Evolutionary conservation across 2,797 vertebrate genomes (phyloP), one percentile per base, ranked within the genome.

Genomic region (Podarcis lilfordi): DNA sequence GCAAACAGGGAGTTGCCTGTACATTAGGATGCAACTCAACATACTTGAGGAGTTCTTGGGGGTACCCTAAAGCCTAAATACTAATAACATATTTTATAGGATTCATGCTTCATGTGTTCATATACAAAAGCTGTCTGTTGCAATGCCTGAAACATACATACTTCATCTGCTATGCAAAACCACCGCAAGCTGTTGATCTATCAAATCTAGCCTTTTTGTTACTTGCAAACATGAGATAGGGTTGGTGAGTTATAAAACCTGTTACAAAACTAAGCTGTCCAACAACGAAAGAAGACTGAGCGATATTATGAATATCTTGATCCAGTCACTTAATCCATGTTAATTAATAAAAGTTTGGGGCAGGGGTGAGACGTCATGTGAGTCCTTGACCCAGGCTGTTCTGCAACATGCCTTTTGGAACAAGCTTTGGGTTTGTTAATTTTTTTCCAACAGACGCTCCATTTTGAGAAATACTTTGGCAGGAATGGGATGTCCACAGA

Each of bases 301-400:
- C 3, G 11, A n/a, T 77, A 76, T 35, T 72, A 23, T 45, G 76
- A 75, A 59, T 43, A 59, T 86, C 71, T 55, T 86, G 71, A 9
- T 89, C 32, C 32, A 7, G 19, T 32, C 69, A 86, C 72, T 89
- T 86, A 25, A 37, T 76, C 43, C 37, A 76, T 40, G 91, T 89
- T 88, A 90, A 93, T 88, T 86, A 94, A 86, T 89, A 93, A 79
- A 91, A 88, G 50, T 55, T 55, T 11, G 45, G 50, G 13, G 50
- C 43, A 13, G 50, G 50, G 89, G 68, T 27, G 92, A 91, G 92
- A 94, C 93, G 92, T 96, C 94, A 96, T 91, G 89, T 84, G 80
- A 90, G 94, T 90, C 95, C 95, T 96, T 96, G 94, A 96, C 93
- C 90, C 59, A 93, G 89, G 83, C 90, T 91, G 85, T 89, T 91